Evolutionary conservation across 2,113 vertebrate genomes (phyloP), one percentile per base, ranked within the genome.

Genomic region (Melanocharis versteri): DNA sequence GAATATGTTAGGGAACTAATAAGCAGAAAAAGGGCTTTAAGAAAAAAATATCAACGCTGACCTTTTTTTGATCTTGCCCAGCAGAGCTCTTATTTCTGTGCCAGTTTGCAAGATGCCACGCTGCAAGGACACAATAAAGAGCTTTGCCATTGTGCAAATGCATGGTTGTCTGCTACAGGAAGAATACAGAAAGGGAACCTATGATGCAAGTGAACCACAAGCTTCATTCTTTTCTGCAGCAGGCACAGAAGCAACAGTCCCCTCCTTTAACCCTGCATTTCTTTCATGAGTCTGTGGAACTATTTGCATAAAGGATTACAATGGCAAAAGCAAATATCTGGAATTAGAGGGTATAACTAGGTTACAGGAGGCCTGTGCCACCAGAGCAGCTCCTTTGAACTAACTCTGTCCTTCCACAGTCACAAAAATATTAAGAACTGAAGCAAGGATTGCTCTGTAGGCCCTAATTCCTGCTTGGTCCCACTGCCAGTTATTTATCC

Each of bases 181-280:
- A 94, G 72, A 91, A 88, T 24, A 93, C 48, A 87, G 86, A 89
- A 93, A 72, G 72, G 77, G 89, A 96, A 95, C 81, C 48, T 65
- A 58, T 91, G 80, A 96, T 89, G 90, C 58, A 90, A 96, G 87
- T 23, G 83, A 91, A 87, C 90, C 87, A 93, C 86, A 95, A 93
- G 73, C 69, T 73, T 86, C 60, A 78, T 86, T 94, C 71, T 94
- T 90, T 50, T 78, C 91, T 89, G 60, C 86, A 93, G 65, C 58
- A 76, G 26, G 60, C 35, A 76, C 53, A 70, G 66, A 82, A 82
- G 65, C 56, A 94, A 80, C 78, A 66, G 22, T 33, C 13, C 15
- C 15, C 15, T 82, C 58, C 53, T 58, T 70, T 30, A 90, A 62
- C 17, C 15, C 15, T 47, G 27, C 20, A 23, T 28, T 80, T 92